Evolutionary conservation across 2,113 vertebrate genomes (phyloP).

Genomic region (Tamias sibiricus): DNA sequence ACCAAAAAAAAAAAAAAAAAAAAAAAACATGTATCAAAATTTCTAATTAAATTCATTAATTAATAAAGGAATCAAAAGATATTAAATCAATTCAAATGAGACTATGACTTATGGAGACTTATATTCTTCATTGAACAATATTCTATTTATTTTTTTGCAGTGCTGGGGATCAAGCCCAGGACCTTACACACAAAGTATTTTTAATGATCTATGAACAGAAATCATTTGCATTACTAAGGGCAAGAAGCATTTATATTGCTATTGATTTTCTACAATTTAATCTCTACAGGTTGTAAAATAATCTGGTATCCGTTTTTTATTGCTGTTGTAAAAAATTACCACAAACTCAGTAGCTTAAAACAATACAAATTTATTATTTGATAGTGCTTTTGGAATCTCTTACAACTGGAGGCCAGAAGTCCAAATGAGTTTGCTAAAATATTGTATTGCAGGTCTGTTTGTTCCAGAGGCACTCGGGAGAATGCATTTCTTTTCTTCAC

Average conservation of each 20-base stretch:
- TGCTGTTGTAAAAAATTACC: neutral
- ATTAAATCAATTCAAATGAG: conserved; percentile 35
- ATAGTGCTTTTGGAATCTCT: neutral
- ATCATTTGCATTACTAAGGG: neutral
- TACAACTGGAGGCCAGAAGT: neutral
- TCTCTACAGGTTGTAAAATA: neutral
- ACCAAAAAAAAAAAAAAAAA: neutral
- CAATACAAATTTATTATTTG: neutral
- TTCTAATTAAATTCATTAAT: conserved; percentile 38
- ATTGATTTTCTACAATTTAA: neutral
- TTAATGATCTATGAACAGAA: conserved; percentile 20
- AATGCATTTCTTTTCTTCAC: neutral
- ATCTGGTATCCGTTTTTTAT: neutral
- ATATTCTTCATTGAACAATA: neutral
- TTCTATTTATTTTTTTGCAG: neutral
- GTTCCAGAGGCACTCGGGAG: neutral
- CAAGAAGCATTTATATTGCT: neutral
- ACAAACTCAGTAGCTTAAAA: neutral
- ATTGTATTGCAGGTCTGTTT: neutral
- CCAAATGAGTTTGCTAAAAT: neutral
- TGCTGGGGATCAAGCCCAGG: neutral
- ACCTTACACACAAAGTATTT: neutral
- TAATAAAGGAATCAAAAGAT: neutral
- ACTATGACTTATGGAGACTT: neutral
- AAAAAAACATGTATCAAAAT: neutral